A percentile compares a stretch with the other conserved stretches of the same genome.
phyloP scores from a whole-genome alignment of 2,888 invertebrate species.

The Lepetodrilus schrolli region DNA sequence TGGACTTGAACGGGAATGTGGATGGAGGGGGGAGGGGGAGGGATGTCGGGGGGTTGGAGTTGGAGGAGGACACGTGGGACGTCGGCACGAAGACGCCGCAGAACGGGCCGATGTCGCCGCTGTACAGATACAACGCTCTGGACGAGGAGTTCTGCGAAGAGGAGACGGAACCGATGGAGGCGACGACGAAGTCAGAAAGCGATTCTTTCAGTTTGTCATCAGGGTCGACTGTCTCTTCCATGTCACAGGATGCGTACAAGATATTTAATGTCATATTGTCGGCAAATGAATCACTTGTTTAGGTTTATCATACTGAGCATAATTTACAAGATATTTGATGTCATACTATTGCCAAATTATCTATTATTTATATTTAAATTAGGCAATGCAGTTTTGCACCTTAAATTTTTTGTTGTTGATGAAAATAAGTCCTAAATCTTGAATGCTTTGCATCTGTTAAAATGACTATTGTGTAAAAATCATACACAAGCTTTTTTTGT shows the following conservation, averaged over 20 bases:
- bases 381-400: too few relatives aligned
- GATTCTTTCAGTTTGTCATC: conserved; percentile 21
- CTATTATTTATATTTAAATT: too few relatives aligned
- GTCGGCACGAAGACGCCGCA: not conserved
- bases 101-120: not conserved
- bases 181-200: conserved; percentile 4
- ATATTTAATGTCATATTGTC: not conserved
- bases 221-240: conserved; percentile 14
- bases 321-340: too few relatives aligned
- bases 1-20: not conserved
- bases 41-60: not conserved
- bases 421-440: too few relatives aligned
- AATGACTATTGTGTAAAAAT: too few relatives aligned
- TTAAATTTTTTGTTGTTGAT: too few relatives aligned
- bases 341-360: too few relatives aligned
- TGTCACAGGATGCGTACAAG: not conserved
- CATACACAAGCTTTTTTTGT: too few relatives aligned
- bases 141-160: not conserved
- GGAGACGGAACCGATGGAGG: not conserved
- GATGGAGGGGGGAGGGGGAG: not conserved
- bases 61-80: not conserved
- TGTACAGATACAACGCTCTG: not conserved
- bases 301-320: too few relatives aligned
- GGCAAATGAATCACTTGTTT: conserved; percentile 1
- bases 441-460: too few relatives aligned